Percentiles rank a stretch among this genome's conserved stretches.
These are phyloP conservation scores for Drosophila serrata DNA, from an alignment of 1,140 invertebrate genomes.

Conservation along the genomic window DNA sequence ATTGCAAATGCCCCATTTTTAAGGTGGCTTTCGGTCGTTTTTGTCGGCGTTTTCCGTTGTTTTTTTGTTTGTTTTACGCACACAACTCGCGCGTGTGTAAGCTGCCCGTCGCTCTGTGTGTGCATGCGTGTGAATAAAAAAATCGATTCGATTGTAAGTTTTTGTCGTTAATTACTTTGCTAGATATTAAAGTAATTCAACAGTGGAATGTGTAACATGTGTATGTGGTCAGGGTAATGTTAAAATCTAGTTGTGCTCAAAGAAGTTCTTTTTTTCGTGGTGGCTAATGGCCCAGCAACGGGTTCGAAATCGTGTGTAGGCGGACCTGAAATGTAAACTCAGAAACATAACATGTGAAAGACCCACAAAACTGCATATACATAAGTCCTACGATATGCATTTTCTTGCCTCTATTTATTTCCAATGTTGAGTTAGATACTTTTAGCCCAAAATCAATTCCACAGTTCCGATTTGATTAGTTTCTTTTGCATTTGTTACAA, in stretches of 20 bases:
- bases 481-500: no score
- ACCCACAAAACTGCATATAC: conserved; percentile 16
- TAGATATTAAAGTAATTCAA: conserved; percentile 56
- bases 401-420: neutral
- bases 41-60: conserved; percentile 74
- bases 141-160: conserved; percentile 76
- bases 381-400: neutral
- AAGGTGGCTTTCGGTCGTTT: conserved; percentile 7
- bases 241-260: conserved; percentile 25
- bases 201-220: conserved; percentile 51
- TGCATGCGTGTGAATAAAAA: conserved; percentile 54
- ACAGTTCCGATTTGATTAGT: neutral
- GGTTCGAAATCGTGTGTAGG: conserved; percentile 65
- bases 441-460: neutral
- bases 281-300: conserved; percentile 44
- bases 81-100: conserved; percentile 29
- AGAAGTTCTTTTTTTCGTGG: conserved; percentile 22
- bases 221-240: conserved; percentile 11
- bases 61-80: conserved; percentile 65
- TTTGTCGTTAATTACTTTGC: conserved; percentile 58
- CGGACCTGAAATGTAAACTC: conserved; percentile 69
- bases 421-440: neutral
- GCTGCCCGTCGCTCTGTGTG: conserved; percentile 9
- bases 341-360: conserved; percentile 32
- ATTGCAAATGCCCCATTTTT: neutral